Conservation (phyloP, 2,888 invertebrate genomes). For the Drosophila sordidula region DNA sequence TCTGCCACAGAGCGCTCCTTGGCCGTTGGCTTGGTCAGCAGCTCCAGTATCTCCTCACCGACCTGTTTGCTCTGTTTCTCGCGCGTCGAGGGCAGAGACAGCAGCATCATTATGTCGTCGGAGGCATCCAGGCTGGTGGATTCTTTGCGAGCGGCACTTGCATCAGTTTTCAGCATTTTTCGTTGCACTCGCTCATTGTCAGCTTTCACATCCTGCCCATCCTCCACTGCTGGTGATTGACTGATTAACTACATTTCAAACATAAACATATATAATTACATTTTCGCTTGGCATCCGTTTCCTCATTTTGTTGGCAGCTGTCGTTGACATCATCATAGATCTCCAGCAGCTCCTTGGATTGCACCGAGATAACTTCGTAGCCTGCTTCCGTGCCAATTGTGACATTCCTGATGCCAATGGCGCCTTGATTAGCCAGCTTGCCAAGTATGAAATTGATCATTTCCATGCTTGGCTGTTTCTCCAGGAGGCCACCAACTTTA, state of each 20-base stretch:
- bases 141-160: slow-evolving; percentile 69
- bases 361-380: slow-evolving; percentile 84
- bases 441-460: slow-evolving; percentile 90
- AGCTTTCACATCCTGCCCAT: slow-evolving; percentile 46
- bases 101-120: slow-evolving; percentile 89
- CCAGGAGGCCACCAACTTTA: slow-evolving; percentile 86
- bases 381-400: slow-evolving; percentile 84
- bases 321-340: slow-evolving; percentile 83
- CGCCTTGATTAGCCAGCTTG: slow-evolving; percentile 90
- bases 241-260: neutral
- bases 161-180: slow-evolving; percentile 73
- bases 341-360: slow-evolving; percentile 78
- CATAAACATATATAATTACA: slow-evolving; percentile 70
- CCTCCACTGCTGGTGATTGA: slow-evolving; percentile 56
- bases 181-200: slow-evolving; percentile 67
- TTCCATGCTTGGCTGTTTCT: slow-evolving; percentile 86
- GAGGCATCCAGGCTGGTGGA: slow-evolving; percentile 85
- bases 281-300: slow-evolving; percentile 85
- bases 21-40: slow-evolving; percentile 97
- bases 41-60: slow-evolving; percentile 97
- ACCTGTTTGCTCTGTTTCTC: slow-evolving; percentile 98
- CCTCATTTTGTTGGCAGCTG: slow-evolving; percentile 84
- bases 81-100: slow-evolving; percentile 91
- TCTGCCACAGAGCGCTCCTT: slow-evolving; percentile 98
- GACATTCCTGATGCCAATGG: slow-evolving; percentile 82